A percentile compares a stretch with the other conserved stretches of the same genome.
Conservation (phyloP, 2,888 invertebrate species). For the Leptopilina myrica region DNA sequence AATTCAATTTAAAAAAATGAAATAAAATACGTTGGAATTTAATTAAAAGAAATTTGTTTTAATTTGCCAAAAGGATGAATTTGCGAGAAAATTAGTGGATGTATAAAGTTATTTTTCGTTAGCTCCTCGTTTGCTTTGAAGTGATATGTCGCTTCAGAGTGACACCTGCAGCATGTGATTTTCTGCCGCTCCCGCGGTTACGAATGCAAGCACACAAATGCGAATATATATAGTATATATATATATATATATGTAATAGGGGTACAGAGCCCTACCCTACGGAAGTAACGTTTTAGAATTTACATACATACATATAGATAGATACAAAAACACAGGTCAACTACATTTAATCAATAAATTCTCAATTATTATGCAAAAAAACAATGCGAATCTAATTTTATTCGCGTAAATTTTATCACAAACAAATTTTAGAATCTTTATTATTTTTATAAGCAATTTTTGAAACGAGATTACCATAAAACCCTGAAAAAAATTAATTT, state of each 20-base stretch:
- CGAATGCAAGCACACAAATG: conserved; percentile 5
- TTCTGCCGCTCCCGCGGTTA: conserved; percentile 37
- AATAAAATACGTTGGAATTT: background rate
- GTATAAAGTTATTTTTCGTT: background rate
- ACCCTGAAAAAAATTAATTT: too few species aligned
- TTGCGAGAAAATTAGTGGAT: background rate
- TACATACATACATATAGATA: background rate
- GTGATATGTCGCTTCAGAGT: conserved; percentile 20
- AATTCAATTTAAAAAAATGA: background rate
- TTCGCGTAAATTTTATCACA: background rate
- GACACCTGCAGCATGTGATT: conserved; percentile 38
- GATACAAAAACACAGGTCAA: background rate
- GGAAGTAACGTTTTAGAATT: conserved; percentile 8
- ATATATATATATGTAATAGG: conserved; percentile 5
- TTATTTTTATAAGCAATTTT: too few species aligned
- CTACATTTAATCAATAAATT: conserved; percentile 6
- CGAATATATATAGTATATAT: background rate
- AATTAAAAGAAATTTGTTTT: background rate
- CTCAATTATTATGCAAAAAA: background rate
- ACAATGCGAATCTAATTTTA: background rate
- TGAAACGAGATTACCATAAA: too few species aligned
- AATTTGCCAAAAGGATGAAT: background rate
- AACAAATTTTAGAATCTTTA: too few species aligned
- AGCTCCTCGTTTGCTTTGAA: background rate
- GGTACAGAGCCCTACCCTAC: conserved; percentile 11